Evolutionary conservation across 1,140 invertebrate genomes (phyloP).

Genomic region (Oryctes rhinoceros): DNA sequence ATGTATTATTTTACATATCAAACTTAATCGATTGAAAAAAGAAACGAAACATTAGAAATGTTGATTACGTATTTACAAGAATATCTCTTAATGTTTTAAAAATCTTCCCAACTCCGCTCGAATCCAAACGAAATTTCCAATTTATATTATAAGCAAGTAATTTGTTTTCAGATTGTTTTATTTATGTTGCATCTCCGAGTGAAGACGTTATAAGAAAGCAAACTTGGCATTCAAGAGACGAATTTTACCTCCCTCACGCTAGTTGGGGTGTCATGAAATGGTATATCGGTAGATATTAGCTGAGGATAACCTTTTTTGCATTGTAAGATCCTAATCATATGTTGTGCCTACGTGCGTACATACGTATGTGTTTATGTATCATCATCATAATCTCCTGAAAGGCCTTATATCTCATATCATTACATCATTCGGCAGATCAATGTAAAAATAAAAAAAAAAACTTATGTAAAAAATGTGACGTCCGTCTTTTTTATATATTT

Average conservation of each 20-base stretch:
- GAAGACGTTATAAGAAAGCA: conserved; percentile 11
- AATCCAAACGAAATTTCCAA: conserved; percentile 25
- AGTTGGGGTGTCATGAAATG: background rate
- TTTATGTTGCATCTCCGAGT: conserved; percentile 29
- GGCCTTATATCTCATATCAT: too few species aligned
- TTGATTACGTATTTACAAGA: background rate
- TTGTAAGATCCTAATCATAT: too few species aligned
- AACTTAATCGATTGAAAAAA: background rate
- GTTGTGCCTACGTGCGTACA: too few species aligned
- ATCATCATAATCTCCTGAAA: too few species aligned
- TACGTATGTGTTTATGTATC: too few species aligned
- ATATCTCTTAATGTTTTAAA: background rate
- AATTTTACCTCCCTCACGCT: background rate
- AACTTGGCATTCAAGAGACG: conserved; percentile 15
- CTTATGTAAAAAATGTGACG: too few species aligned
- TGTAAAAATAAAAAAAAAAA: too few species aligned
- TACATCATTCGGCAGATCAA: too few species aligned
- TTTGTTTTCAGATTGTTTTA: conserved; percentile 36
- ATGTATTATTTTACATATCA: background rate
- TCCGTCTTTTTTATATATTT: too few species aligned
- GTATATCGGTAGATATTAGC: conserved; percentile 4
- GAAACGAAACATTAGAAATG: background rate
- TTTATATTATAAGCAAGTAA: conserved; percentile 41
- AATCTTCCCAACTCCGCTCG: background rate
- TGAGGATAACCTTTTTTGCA: conserved; percentile 2